Evolutionary conservation across 1,140 invertebrate genomes (phyloP), one percentile per base, ranked within the genome.

Genomic region (Aphidius gifuensis): DNA sequence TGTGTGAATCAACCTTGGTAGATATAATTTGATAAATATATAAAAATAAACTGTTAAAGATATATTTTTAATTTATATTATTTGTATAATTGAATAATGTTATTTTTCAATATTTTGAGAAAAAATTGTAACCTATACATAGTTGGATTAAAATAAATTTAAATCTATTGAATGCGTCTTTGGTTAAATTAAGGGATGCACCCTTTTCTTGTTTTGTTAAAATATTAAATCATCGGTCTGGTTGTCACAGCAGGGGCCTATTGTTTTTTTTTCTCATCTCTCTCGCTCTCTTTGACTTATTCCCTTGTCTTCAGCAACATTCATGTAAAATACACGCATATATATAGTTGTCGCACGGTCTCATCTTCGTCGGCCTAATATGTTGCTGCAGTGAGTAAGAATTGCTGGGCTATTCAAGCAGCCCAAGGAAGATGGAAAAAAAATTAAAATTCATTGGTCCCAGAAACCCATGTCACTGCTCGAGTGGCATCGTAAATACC

Each of bases 401-500:
- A 53, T 53, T 3, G 2, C 23, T 32, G 1, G 44, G 48, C 56
- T 49, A 64, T 61, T 61, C 53, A 55, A 50, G 46, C 60, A 45
- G 42, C 61, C 55, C 51, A 53, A 55, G 60, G 6, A 43, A 42
- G 53, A 63, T 61, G 70, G 64, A 67, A 69, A 69, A 69, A 74
- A 77, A 80, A 80, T 79, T 79, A 80, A 80, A 80, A 80, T 80
- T 79, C 78, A 79, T 80, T 79, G 77, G 77, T 73, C 76, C 70
- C 69, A 71, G 73, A 79, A 79, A 80, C 78, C 78, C 77, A 76
- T 79, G 77, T 80, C 78, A 79, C 75, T 69, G 71, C 69, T 69
- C 74, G 73, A 79, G 75, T 79, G 77, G 76, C 76, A 76, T 80
- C 78, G 77, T 80, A 79, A 79, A 80, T 79, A 80, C 76, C 75